Conservation (phyloP, 1,140 invertebrate genomes). For the Scaptomyza graminum region DNA sequence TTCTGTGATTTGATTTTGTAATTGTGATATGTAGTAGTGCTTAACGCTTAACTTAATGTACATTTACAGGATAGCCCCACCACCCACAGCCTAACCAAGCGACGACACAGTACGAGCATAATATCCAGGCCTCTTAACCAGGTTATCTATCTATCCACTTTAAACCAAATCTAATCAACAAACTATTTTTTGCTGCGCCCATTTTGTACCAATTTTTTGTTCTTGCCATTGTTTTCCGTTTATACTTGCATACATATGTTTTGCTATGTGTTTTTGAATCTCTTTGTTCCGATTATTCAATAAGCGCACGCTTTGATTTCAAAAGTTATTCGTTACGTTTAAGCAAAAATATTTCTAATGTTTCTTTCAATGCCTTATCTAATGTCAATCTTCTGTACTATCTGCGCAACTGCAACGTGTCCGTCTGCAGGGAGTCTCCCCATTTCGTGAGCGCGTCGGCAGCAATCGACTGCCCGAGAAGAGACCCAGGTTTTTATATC, state of each 20-base stretch:
- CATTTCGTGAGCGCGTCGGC: conserved; percentile 93
- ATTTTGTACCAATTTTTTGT: conserved; percentile 5
- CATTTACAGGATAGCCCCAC: conserved; percentile 85
- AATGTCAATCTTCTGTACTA: conserved; percentile 24
- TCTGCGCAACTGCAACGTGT: conserved; percentile 29
- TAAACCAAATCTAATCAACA: conserved; percentile 48
- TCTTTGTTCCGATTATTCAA: conserved; percentile 15
- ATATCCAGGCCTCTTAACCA: conserved; percentile 85
- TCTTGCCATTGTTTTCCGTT: neutral
- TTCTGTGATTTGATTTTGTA: conserved; percentile 3
- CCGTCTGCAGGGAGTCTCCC: conserved; percentile 87
- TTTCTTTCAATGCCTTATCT: conserved; percentile 49
- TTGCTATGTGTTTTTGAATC: conserved; percentile 7
- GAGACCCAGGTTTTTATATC: conserved; percentile 89
- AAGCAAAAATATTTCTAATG: conserved; percentile 49
- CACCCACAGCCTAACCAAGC: conserved; percentile 86
- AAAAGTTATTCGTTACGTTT: conserved; percentile 18
- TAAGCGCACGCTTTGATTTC: conserved; percentile 35
- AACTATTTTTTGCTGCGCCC: conserved; percentile 40
- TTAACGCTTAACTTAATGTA: conserved; percentile 61
- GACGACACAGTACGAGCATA: conserved; percentile 89
- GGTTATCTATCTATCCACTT: conserved; percentile 77
- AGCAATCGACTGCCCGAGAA: conserved; percentile 93
- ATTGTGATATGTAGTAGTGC: conserved; percentile 28
- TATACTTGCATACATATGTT: conserved; percentile 8